A percentile compares a stretch with the other conserved stretches of the same genome.
Evolutionary conservation across 2,797 vertebrate species (phyloP).

Genomic region (Dromococcyx pavoninus): DNA sequence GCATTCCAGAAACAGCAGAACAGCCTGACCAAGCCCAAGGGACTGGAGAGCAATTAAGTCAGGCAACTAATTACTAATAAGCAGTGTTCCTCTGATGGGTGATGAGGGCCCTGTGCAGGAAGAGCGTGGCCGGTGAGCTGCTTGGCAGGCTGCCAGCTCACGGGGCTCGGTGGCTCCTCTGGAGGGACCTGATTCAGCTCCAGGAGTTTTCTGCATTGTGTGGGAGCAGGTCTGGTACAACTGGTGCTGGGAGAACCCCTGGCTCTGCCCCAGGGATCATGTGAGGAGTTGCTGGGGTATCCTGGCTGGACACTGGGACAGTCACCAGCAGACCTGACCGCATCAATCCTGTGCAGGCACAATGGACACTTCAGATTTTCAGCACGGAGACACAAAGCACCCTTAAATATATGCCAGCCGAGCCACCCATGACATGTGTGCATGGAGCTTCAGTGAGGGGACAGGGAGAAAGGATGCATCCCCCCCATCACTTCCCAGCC

Average conservation of each 20-base stretch:
- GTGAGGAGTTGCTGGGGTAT: not conserved
- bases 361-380: accelerated
- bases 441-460: accelerated
- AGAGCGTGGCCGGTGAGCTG: accelerated
- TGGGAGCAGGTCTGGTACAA: not conserved
- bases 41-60: slow-evolving; percentile 49
- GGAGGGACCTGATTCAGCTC: not conserved
- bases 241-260: not conserved
- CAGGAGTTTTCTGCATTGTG: not conserved
- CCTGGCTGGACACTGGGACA: not conserved
- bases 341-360: not conserved
- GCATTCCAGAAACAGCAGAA: slow-evolving; percentile 34
- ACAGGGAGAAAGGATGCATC: no score
- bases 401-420: accelerated
- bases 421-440: not conserved
- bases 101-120: not conserved
- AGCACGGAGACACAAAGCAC: not conserved
- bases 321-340: not conserved
- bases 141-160: not conserved
- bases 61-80: slow-evolving; percentile 45
- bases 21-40: not conserved
- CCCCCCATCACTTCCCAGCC: not conserved
- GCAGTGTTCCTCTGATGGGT: not conserved
- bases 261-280: not conserved
- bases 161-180: not conserved